These are phyloP conservation scores for Caracal caracal DNA, from an alignment of 2,113 vertebrate genomes.

Conservation along the genomic window DNA sequence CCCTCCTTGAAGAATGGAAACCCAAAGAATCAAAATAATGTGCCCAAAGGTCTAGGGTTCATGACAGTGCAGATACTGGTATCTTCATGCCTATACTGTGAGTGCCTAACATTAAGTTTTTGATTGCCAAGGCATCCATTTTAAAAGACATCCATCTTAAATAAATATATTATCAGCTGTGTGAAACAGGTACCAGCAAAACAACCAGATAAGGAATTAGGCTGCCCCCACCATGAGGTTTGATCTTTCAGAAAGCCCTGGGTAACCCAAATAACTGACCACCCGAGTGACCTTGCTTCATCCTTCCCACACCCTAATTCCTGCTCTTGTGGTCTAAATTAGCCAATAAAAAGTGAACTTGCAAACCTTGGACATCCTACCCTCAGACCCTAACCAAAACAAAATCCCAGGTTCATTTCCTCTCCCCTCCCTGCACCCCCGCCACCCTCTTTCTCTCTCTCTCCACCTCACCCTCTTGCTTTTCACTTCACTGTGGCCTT, in stretches of 20 bases:
- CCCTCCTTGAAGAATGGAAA: neutral
- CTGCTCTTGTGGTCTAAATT: neutral
- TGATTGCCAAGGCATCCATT: neutral
- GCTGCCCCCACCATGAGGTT: neutral
- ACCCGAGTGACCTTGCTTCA: neutral
- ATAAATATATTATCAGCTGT: neutral
- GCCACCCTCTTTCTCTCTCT: too few species aligned
- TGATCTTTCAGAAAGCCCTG: neutral
- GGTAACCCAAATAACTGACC: neutral
- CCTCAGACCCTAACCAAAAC: neutral
- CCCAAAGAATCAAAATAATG: conserved; percentile 23
- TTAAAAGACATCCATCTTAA: neutral
- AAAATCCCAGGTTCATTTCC: neutral
- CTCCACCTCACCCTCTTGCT: neutral
- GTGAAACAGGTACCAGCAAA: neutral
- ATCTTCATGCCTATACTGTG: neutral
- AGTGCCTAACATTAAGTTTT: neutral
- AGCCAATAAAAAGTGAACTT: neutral
- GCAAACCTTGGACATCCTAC: neutral
- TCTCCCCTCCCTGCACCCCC: neutral
- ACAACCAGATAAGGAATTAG: neutral
- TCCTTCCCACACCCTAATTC: neutral
- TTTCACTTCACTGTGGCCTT: neutral
- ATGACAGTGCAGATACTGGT: neutral
- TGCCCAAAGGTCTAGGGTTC: neutral